A percentile compares a stretch with the other conserved stretches of the same genome.
phyloP scores from a whole-genome alignment of 2,888 invertebrate species.

The Platycheirus rosarum region DNA sequence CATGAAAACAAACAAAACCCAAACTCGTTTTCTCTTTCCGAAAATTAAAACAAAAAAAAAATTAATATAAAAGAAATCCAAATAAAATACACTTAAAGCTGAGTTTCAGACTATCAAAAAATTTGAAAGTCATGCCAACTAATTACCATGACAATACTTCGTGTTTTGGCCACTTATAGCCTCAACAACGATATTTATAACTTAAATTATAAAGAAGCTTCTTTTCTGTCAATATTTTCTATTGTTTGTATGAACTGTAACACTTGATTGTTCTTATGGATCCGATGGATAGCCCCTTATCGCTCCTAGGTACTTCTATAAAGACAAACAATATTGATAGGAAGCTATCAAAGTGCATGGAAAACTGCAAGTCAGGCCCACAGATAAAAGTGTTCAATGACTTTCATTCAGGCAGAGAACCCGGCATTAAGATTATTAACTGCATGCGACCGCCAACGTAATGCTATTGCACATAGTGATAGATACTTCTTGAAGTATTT shows the following conservation, averaged over 20 bases:
- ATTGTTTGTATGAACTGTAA: not conserved
- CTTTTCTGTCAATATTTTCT: not conserved
- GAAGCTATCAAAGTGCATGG: not conserved
- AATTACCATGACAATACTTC: not conserved
- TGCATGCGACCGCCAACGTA: too few species aligned
- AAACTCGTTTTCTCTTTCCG: slow-evolving; percentile 3
- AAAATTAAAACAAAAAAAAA: not conserved
- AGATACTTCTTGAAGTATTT: slow-evolving; percentile 29
- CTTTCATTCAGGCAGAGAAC: not conserved
- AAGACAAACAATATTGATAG: slow-evolving; percentile 4
- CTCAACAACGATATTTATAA: not conserved
- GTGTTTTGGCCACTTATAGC: not conserved
- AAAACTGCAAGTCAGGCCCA: slow-evolving; percentile 3
- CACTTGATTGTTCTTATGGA: not conserved
- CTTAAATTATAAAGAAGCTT: not conserved
- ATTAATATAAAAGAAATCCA: not conserved
- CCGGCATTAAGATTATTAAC: not conserved
- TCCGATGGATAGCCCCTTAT: too few species aligned
- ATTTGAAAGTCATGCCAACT: slow-evolving; percentile 13
- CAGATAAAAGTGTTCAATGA: not conserved
- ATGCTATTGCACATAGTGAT: not conserved
- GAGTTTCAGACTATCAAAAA: not conserved
- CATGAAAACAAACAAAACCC: slow-evolving; percentile 1
- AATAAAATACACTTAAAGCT: not conserved
- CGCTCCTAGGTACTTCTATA: not conserved